phyloP scores from a whole-genome alignment of 1,140 invertebrate genomes.

The Ruditapes philippinarum region DNA sequence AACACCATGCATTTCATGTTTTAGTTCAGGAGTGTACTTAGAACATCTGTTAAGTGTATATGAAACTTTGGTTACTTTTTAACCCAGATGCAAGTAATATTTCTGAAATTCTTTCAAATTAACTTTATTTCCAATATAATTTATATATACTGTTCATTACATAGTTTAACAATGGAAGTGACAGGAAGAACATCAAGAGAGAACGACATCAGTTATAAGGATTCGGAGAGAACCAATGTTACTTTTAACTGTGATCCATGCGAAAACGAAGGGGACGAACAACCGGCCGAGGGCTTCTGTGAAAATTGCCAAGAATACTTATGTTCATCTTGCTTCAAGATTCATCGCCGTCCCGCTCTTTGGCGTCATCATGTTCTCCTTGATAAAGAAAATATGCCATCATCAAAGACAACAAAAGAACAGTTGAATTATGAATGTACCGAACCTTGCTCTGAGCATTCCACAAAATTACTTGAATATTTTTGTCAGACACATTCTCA shows the following conservation, averaged over 20 bases:
- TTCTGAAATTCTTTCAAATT: no score
- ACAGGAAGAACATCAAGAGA: no score
- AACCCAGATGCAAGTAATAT: no score
- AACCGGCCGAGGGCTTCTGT: constrained; percentile 13
- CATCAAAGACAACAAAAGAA: neutral
- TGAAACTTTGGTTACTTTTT: no score
- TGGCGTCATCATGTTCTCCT: constrained; percentile 6
- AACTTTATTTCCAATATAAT: no score
- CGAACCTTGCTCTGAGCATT: constrained; percentile 8
- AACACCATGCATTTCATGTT: no score
- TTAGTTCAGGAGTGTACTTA: no score
- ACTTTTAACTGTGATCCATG: constrained; percentile 6
- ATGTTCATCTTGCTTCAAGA: neutral
- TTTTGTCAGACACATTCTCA: neutral
- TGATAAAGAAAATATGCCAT: constrained; percentile 6
- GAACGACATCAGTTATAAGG: no score
- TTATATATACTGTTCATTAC: no score
- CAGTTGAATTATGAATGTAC: constrained; percentile 3
- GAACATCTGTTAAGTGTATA: no score
- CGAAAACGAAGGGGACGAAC: neutral
- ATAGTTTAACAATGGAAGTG: no score
- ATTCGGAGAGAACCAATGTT: neutral
- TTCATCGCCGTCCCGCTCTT: constrained; percentile 15
- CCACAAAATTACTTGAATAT: constrained; percentile 4
- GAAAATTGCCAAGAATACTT: constrained; percentile 19